Evolutionary conservation across 2,797 vertebrate genomes (phyloP).

Genomic region (Micromesistius poutassou): DNA sequence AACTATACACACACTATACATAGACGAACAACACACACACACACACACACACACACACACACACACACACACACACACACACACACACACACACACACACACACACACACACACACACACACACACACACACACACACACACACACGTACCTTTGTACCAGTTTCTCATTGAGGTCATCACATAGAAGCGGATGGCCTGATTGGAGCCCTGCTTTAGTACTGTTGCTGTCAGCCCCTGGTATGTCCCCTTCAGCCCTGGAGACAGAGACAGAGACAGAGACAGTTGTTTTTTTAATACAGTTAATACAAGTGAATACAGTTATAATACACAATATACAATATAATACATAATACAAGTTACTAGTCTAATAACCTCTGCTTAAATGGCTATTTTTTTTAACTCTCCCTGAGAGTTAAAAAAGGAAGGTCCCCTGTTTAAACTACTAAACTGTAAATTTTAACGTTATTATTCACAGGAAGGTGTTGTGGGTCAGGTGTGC

Average conservation of each 20-base stretch:
- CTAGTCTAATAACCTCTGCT: too few species aligned
- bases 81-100: background rate
- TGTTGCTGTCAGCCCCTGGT: slow-evolving; percentile 92
- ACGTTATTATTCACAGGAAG: background rate
- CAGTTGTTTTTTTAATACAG: background rate
- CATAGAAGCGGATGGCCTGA: slow-evolving; percentile 95
- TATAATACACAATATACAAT: too few species aligned
- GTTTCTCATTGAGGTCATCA: slow-evolving; percentile 94
- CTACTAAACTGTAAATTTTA: background rate
- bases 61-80: slow-evolving; percentile 15
- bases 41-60: slow-evolving; percentile 8
- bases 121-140: slow-evolving; percentile 10
- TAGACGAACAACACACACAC: slow-evolving; percentile 2
- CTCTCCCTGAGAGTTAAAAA: too few species aligned
- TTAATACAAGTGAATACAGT: too few species aligned
- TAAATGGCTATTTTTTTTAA: too few species aligned
- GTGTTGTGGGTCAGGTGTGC: background rate
- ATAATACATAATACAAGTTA: too few species aligned
- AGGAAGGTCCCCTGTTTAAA: too few species aligned
- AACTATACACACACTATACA: background rate
- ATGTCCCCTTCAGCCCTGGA: slow-evolving; percentile 87
- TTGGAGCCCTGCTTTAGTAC: slow-evolving; percentile 95
- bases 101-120: background rate
- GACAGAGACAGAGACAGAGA: background rate
- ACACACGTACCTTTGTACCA: slow-evolving; percentile 89